A percentile compares a stretch with the other conserved stretches of the same genome.
These are phyloP conservation scores for Cheirogaleus major DNA, from an alignment of 2,797 vertebrate species.

Conservation along the genomic window DNA sequence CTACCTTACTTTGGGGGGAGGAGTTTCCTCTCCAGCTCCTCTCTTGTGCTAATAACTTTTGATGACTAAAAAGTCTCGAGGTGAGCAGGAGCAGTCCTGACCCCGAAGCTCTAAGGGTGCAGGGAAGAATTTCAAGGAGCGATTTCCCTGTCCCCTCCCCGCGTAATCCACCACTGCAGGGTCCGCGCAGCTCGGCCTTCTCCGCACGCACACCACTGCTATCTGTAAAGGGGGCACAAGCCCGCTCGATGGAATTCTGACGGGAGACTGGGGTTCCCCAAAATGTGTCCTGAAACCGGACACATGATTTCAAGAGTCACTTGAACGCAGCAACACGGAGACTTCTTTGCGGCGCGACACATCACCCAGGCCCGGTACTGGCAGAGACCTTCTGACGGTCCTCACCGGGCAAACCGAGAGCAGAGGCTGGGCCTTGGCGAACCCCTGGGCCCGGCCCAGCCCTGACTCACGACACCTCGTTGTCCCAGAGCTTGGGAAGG, in stretches of 20 bases:
- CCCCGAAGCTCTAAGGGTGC: background rate
- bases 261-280: background rate
- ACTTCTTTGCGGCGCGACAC: background rate
- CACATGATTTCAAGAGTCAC: background rate
- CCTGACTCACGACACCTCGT: background rate
- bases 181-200: background rate
- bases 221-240: background rate
- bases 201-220: background rate
- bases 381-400: background rate
- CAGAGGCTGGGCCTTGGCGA: background rate
- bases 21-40: background rate
- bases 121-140: background rate
- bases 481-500: background rate
- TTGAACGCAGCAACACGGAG: background rate
- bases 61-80: background rate
- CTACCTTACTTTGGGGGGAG: constrained; percentile 53
- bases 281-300: background rate
- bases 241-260: background rate
- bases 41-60: constrained; percentile 14
- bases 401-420: background rate
- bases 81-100: background rate
- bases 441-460: background rate
- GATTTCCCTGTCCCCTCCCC: background rate
- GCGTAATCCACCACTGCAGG: background rate
- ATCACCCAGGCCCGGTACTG: background rate